Evolutionary conservation across 2,113 vertebrate genomes (phyloP).

Genomic region (Passer domesticus): DNA sequence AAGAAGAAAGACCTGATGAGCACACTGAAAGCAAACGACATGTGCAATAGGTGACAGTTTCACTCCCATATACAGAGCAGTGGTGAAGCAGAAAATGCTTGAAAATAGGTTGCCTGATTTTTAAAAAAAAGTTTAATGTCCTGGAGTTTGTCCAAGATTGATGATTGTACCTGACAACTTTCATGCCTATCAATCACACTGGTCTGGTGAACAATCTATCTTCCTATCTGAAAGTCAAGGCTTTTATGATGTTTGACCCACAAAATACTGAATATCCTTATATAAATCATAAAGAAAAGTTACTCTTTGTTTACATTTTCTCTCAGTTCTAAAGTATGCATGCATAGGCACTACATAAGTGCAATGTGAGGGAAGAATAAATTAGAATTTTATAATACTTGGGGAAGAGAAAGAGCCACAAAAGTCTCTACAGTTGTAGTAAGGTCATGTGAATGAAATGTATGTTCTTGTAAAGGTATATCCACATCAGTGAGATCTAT

Average conservation of each 20-base stretch:
- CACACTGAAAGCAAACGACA: slow-evolving; percentile 13
- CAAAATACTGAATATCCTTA: neutral
- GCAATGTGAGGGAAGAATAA: neutral
- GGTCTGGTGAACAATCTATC: neutral
- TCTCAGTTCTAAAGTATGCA: neutral
- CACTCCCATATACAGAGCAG: slow-evolving; percentile 2
- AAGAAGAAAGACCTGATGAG: slow-evolving; percentile 71
- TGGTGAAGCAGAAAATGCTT: slow-evolving; percentile 43
- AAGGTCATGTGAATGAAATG: neutral
- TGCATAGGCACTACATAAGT: neutral
- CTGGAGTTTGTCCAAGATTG: neutral
- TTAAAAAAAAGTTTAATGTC: neutral
- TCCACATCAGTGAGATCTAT: neutral
- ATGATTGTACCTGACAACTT: neutral
- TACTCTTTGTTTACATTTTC: neutral
- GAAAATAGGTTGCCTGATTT: slow-evolving; percentile 14
- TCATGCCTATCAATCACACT: neutral
- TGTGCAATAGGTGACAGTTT: slow-evolving; percentile 44
- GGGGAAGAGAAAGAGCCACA: neutral
- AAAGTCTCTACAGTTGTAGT: neutral
- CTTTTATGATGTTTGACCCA: neutral
- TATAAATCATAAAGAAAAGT: neutral
- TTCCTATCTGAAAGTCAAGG: neutral
- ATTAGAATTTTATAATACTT: neutral
- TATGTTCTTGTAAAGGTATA: neutral